Conservation (phyloP, 2,797 vertebrate species). For the Zalophus californianus region DNA sequence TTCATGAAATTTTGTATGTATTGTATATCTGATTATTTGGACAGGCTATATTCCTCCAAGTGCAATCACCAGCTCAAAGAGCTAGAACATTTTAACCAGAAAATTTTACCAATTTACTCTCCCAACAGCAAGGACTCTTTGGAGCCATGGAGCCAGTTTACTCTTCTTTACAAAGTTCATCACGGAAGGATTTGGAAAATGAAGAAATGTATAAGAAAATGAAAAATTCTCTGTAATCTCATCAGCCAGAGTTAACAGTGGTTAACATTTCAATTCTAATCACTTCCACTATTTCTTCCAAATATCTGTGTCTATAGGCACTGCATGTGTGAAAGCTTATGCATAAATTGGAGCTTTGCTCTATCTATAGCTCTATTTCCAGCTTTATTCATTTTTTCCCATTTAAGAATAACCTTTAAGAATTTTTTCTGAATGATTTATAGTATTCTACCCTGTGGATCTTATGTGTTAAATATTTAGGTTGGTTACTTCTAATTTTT, state of each 20-base stretch:
- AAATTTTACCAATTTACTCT: not conserved
- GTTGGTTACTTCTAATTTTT: slow-evolving; percentile 1
- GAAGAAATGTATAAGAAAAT: not conserved
- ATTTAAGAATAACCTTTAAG: not conserved
- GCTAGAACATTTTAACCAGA: not conserved
- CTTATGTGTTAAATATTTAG: slow-evolving; percentile 10
- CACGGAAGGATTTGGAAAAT: not conserved
- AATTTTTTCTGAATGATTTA: not conserved
- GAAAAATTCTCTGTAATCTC: not conserved
- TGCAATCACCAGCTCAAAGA: not conserved
- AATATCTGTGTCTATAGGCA: not conserved
- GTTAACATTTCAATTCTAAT: not conserved
- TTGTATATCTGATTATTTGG: not conserved
- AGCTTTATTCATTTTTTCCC: not conserved
- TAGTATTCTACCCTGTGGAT: not conserved
- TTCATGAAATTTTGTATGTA: not conserved
- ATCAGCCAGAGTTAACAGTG: not conserved
- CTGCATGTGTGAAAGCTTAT: not conserved
- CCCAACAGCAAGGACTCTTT: not conserved
- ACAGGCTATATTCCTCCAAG: not conserved
- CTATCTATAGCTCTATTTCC: not conserved
- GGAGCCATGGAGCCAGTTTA: not conserved
- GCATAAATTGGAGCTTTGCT: not conserved
- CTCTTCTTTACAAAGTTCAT: not conserved
- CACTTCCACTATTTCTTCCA: not conserved